phyloP scores from a whole-genome alignment of 2,113 vertebrate species.

The Lepisosteus oculatus region DNA sequence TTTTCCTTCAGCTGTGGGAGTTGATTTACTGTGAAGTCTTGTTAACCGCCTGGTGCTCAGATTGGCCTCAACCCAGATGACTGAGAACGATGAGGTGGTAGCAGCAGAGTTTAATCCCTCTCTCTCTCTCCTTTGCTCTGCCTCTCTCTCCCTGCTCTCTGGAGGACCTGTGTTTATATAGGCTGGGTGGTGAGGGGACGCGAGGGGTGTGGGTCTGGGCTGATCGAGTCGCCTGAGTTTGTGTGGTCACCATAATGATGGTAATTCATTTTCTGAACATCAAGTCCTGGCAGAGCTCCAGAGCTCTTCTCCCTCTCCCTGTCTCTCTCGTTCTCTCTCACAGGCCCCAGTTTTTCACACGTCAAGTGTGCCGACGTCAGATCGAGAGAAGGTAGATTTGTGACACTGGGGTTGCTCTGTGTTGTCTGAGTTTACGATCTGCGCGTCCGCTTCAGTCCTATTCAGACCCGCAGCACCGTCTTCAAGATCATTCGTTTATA shows the following conservation, averaged over 20 bases:
- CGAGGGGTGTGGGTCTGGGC: slow-evolving; percentile 34
- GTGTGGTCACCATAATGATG: slow-evolving; percentile 29
- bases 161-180: slow-evolving; percentile 32
- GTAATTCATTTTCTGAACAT: slow-evolving; percentile 24
- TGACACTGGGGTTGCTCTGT: background rate
- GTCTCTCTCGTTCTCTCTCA: background rate
- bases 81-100: background rate
- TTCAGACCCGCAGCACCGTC: too few species aligned
- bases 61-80: slow-evolving; percentile 15
- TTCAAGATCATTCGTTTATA: too few species aligned
- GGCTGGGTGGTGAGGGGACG: slow-evolving; percentile 19
- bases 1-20: background rate
- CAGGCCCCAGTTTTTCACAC: background rate
- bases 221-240: slow-evolving; percentile 26
- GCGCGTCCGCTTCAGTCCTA: too few species aligned
- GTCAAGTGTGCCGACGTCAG: background rate
- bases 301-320: background rate
- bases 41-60: background rate
- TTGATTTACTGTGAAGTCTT: background rate
- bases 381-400: background rate
- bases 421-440: too few species aligned
- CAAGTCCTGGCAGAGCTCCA: background rate
- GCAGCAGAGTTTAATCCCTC: background rate
- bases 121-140: slow-evolving; percentile 21
- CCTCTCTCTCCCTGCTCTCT: slow-evolving; percentile 12